phyloP scores from a whole-genome alignment of 2,888 invertebrate species.

The Rapana venosa region DNA sequence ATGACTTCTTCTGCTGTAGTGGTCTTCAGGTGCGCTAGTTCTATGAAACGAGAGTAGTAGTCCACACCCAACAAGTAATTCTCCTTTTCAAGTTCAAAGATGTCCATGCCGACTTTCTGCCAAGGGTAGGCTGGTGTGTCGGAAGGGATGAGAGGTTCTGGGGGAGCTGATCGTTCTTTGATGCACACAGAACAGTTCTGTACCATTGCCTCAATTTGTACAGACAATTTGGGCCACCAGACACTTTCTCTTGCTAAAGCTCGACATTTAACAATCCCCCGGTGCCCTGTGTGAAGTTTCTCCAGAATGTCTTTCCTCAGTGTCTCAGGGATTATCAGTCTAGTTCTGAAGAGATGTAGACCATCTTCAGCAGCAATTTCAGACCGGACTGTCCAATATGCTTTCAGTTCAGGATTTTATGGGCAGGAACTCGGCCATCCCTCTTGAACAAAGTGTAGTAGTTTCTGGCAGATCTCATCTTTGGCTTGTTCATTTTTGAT shows the following conservation, averaged over 20 bases:
- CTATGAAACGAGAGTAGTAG: slow-evolving; percentile 35
- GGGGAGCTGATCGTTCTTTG: background rate
- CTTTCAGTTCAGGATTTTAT: slow-evolving; percentile 11
- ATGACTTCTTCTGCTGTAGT: slow-evolving; percentile 11
- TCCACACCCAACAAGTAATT: slow-evolving; percentile 26
- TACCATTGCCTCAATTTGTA: slow-evolving; percentile 32
- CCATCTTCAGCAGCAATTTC: slow-evolving; percentile 3
- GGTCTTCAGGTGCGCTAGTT: background rate
- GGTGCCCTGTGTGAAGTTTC: slow-evolving; percentile 31
- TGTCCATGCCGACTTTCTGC: slow-evolving; percentile 19
- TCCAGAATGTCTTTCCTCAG: slow-evolving; percentile 26
- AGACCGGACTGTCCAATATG: background rate
- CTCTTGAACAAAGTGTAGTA: background rate
- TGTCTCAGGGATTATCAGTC: slow-evolving; percentile 36
- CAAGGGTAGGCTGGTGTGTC: slow-evolving; percentile 20
- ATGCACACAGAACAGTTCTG: slow-evolving; percentile 14
- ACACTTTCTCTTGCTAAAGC: slow-evolving; percentile 9
- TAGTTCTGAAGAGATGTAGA: background rate
- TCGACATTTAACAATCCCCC: slow-evolving; percentile 35
- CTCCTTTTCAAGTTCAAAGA: background rate
- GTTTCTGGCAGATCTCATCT: background rate
- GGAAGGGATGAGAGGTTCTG: too few species aligned
- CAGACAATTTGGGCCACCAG: slow-evolving; percentile 17
- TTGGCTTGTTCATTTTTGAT: too few species aligned
- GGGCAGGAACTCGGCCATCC: slow-evolving; percentile 31